Percentiles rank a stretch among this genome's conserved stretches.
phyloP scores from a whole-genome alignment of 2,113 vertebrate species.

The Guaruba guarouba region DNA sequence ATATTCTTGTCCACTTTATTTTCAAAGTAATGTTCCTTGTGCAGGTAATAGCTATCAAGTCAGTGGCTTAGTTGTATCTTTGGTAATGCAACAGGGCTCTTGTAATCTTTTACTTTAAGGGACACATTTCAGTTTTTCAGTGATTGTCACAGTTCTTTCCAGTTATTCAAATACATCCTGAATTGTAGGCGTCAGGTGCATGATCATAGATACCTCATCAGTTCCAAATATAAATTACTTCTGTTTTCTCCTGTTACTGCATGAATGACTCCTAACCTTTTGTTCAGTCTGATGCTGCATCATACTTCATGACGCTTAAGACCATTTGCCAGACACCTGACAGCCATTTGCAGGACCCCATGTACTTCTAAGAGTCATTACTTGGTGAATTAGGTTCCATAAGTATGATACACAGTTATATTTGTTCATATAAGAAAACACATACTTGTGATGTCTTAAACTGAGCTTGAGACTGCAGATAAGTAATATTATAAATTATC shows the following conservation, averaged over 20 bases:
- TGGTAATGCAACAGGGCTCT: background rate
- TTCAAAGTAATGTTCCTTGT: background rate
- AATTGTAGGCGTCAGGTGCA: background rate
- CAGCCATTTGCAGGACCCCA: background rate
- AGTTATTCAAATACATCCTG: background rate
- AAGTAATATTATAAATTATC: background rate
- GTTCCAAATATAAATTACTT: background rate
- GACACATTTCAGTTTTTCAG: background rate
- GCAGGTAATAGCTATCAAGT: background rate
- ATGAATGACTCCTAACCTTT: background rate
- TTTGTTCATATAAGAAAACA: background rate
- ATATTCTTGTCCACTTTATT: background rate
- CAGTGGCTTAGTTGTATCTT: background rate
- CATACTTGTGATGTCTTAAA: background rate
- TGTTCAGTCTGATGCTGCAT: background rate
- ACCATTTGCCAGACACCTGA: background rate
- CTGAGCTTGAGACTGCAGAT: background rate
- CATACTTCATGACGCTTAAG: background rate
- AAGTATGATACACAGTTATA: background rate
- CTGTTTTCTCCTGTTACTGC: background rate
- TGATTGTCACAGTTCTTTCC: background rate
- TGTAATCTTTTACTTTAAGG: background rate
- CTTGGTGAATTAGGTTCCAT: background rate
- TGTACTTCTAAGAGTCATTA: background rate
- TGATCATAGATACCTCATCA: background rate